Conservation (phyloP, 2,113 vertebrate genomes). For the Pontoporia blainvillei region DNA sequence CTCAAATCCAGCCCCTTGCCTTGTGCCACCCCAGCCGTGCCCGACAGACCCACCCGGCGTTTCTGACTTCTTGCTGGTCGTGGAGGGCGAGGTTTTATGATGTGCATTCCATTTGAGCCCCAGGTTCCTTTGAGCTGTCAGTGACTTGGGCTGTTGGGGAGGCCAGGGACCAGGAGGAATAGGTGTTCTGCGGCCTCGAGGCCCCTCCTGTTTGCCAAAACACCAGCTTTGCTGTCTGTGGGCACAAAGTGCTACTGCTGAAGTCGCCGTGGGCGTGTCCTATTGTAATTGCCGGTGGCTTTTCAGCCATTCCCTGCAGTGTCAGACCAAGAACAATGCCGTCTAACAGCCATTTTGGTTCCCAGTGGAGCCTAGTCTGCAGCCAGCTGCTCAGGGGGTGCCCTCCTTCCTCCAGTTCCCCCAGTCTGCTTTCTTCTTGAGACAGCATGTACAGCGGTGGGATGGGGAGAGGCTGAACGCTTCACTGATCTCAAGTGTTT, state of each 20-base stretch:
- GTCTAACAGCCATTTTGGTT: background rate
- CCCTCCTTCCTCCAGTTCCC: background rate
- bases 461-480: background rate
- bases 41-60: accelerated
- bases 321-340: background rate
- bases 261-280: background rate
- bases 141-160: background rate
- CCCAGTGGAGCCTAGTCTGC: background rate
- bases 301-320: background rate
- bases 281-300: background rate
- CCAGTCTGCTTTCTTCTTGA: background rate
- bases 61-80: background rate
- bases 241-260: background rate
- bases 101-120: background rate
- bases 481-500: background rate
- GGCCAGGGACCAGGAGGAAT: background rate
- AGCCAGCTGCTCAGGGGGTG: background rate
- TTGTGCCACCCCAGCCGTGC: background rate
- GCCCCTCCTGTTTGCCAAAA: background rate
- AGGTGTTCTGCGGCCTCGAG: background rate
- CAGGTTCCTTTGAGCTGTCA: background rate
- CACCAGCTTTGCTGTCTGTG: background rate
- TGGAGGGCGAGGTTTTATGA: background rate
- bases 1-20: background rate
- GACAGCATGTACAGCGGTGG: background rate